Percentiles rank a stretch among this genome's conserved stretches.
Evolutionary conservation across 1,140 invertebrate genomes (phyloP).

Genomic region (Cardiocondyla obscurior): DNA sequence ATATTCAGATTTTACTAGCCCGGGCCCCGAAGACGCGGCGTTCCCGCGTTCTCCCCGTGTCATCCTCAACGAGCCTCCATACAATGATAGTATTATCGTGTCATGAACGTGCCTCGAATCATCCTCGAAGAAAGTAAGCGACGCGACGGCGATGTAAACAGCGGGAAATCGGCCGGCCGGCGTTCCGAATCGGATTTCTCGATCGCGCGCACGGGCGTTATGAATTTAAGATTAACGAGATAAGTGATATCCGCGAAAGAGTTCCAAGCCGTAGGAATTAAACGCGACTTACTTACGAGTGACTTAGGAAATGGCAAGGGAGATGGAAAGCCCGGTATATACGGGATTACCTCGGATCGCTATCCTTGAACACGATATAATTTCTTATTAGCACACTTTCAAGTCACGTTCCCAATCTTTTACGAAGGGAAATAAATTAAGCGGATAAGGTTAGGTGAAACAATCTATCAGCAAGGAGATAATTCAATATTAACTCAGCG

Average conservation of each 20-base stretch:
- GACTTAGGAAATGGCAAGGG: constrained; percentile 3
- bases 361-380: constrained; percentile 25
- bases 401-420: constrained; percentile 48
- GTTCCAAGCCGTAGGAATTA: neutral
- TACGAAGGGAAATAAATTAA: constrained; percentile 14
- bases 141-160: constrained; percentile 24
- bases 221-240: constrained; percentile 5
- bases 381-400: constrained; percentile 42
- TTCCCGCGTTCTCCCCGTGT: neutral
- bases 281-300: constrained; percentile 12
- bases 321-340: neutral
- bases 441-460: constrained; percentile 9
- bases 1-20: constrained; percentile 74
- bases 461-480: constrained; percentile 39
- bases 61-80: constrained; percentile 49
- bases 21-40: constrained; percentile 52
- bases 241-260: neutral
- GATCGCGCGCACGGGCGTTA: neutral
- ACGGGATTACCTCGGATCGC: neutral
- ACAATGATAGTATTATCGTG: constrained; percentile 67
- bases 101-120: constrained; percentile 22
- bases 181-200: constrained; percentile 32
- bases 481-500: constrained; percentile 41
- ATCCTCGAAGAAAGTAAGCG: constrained; percentile 50
- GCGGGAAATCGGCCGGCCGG: constrained; percentile 5